phyloP scores from a whole-genome alignment of 2,113 vertebrate genomes.

The Cryptomyrus ogoouensis region DNA sequence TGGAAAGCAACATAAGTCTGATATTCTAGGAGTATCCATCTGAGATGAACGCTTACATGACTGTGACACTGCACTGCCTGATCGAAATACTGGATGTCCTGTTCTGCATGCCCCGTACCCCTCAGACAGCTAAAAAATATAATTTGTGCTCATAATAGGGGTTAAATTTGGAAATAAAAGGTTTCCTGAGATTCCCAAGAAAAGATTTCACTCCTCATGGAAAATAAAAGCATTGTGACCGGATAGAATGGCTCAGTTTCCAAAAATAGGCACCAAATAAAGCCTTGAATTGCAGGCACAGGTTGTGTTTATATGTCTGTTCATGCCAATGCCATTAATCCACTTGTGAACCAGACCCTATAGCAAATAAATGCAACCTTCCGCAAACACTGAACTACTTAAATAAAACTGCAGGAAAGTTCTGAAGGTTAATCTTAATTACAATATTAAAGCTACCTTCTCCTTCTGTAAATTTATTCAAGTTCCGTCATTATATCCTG shows the following conservation, averaged over 20 bases:
- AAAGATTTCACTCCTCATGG: background rate
- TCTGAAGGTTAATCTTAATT: conserved; percentile 15
- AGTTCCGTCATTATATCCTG: conserved; percentile 45
- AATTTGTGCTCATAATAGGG: background rate
- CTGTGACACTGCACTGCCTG: background rate
- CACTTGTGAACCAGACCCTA: background rate
- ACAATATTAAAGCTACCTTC: conserved; percentile 15
- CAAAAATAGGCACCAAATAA: background rate
- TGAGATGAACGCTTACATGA: background rate
- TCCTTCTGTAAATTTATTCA: conserved; percentile 10
- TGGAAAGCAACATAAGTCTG: background rate
- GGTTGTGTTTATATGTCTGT: background rate
- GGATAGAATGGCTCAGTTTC: background rate
- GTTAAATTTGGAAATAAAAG: background rate
- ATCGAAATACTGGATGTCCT: background rate
- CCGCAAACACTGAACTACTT: background rate
- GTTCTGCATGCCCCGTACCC: background rate
- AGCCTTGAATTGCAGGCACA: background rate
- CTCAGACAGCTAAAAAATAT: background rate
- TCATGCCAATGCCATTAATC: background rate
- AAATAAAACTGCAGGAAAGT: background rate
- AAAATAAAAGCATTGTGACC: background rate
- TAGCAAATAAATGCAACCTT: background rate
- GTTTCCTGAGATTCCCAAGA: background rate
- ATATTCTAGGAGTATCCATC: background rate